Evolutionary conservation across 2,888 invertebrate genomes (phyloP), one percentile per base, ranked within the genome.

Genomic region (Asteroscopus sphinx): DNA sequence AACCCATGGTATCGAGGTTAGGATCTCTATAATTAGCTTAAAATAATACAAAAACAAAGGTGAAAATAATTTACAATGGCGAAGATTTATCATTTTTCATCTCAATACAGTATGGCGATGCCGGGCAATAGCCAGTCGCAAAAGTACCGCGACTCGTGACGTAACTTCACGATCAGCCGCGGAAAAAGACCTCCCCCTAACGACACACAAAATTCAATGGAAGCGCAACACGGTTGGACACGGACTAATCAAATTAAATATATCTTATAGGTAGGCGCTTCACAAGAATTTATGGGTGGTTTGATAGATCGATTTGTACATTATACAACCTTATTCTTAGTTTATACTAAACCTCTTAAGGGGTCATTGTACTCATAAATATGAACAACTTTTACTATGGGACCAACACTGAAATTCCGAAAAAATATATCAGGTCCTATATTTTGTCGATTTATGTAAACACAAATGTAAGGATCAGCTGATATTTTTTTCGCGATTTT

Each of bases 121-220:
- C 56, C 57, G 48, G 40, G 57, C 68, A 40, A 52, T 63, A 49
- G 58, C 40, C 32, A 60, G 64, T 67, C 57, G 64, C 72, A 65
- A 73, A 79, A 70, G 75, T 61, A 62, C 58, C 51, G 48, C 60
- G 54, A 45, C 39, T 68, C 60, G 64, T 78, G 76, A 76, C 76
- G 78, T 78, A 76, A 72, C 61, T 57, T 36, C 66, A 67, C 62
- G 66, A 72, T 61, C 45, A 36, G 52, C 62, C 47, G 39, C 58
- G 54, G 61, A 52, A 70, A 63, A 61, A 69, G 30, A 56, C 59
- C 73, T 69, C 60, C 65, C 69, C 65, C 69, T 53, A 56, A 57
- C 52, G 58, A 55, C 64, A 30, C 55, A 28, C 56, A 44, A 63
- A n/a, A n/a, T n/a, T n/a, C n/a, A n/a, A 62, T 56, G 40, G 40